Percentiles rank a stretch among this genome's conserved stretches.
phyloP scores from a whole-genome alignment of 2,797 vertebrate genomes.

The Sus cebifrons region DNA sequence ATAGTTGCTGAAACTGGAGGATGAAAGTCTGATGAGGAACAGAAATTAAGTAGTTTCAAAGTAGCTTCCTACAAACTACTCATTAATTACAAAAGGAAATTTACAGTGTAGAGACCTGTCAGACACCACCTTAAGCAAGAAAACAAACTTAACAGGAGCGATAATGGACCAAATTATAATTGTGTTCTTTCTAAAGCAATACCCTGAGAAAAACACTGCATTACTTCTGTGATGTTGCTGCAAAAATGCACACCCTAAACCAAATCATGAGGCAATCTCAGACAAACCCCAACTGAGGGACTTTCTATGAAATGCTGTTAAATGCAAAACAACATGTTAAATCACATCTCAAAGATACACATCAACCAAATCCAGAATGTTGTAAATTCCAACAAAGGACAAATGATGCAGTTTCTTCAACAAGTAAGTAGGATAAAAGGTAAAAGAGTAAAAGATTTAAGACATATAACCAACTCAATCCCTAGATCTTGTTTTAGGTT shows the following conservation, averaged over 20 bases:
- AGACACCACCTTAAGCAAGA: neutral
- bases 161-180: neutral
- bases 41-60: neutral
- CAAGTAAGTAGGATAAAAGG: neutral
- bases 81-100: conserved; percentile 1
- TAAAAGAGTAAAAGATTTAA: neutral
- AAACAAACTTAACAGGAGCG: neutral
- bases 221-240: neutral
- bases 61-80: neutral
- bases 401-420: conserved; percentile 16
- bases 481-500: neutral
- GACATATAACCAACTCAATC: neutral
- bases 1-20: neutral
- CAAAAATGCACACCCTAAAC: neutral
- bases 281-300: neutral
- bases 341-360: neutral
- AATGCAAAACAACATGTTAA: neutral
- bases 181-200: neutral
- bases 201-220: neutral
- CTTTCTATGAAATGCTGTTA: neutral
- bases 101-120: neutral
- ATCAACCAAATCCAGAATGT: neutral
- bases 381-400: neutral
- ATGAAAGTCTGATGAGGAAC: neutral
- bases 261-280: neutral